Evolutionary conservation across 2,113 vertebrate species (phyloP), one percentile per base, ranked within the genome.

Genomic region (Laticauda laticaudata): DNA sequence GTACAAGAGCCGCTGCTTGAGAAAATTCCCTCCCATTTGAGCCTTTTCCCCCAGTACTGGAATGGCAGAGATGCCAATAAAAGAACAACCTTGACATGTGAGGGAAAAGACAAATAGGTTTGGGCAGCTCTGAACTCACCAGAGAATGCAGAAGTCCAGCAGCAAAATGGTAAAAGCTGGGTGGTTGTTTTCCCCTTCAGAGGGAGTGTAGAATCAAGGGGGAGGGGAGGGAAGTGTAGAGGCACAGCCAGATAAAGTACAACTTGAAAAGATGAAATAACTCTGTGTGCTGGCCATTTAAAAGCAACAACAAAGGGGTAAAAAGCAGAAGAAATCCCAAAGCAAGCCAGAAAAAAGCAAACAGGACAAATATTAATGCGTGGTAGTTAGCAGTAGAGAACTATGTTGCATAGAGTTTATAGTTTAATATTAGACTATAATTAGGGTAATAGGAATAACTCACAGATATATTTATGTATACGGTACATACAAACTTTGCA

Each of bases 171-270:
- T 81, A 81, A 43, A 23, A 21, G 69, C 34, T 39, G 57, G 2
- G 8, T 57, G 57, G 7, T n/a, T 75, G 10, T 34, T 69, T n/a
- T 69, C 48, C 18, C n/a, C 64, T 75, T 81, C 34, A 81, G 75
- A 81, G 7, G 34, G 2, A 81, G 18, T 21, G 7, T 21, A 21
- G 7, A 21, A 18, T 81, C 75, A 34, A 81, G 9, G 29, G 18
- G 7, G 18, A 0, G 18, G 7, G 18, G 2, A 3, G 24, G 59
- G 9, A 1, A 21, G 7, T 4, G 7, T 39, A 7, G 34, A 21
- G 3, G 75, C 75, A 81, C 18, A 81, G 34, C 34, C 39, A 81
- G 18, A 3, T 21, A 43, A 81, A 81, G 20, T 39, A 43, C 75
- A 21, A 81, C 75, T 43, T 81, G 34, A 6, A 81, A 81, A 39